These are phyloP conservation scores for Flexamia atlantica DNA, from an alignment of 2,888 invertebrate genomes.

Conservation along the genomic window DNA sequence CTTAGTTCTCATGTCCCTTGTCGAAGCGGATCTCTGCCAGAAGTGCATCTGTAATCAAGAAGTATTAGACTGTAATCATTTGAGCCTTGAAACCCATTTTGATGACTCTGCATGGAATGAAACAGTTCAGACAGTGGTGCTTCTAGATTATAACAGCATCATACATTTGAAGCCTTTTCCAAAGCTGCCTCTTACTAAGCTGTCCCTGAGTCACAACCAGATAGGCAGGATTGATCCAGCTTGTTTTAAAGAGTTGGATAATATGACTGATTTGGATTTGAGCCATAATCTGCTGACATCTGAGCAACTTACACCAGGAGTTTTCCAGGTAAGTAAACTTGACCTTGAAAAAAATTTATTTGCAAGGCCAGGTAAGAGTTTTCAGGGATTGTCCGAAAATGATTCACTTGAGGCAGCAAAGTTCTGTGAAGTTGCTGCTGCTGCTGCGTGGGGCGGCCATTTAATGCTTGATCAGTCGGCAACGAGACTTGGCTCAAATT, in stretches of 20 bases:
- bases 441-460: no score
- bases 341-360: no score
- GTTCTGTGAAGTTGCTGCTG: no score
- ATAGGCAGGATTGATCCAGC: conserved; percentile 80
- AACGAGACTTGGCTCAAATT: no score
- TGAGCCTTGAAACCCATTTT: conserved; percentile 77
- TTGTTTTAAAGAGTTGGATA: conserved; percentile 81
- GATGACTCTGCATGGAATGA: conserved; percentile 78
- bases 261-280: conserved; percentile 82
- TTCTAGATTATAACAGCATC: conserved; percentile 76
- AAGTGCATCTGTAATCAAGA: conserved; percentile 38
- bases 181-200: conserved; percentile 75
- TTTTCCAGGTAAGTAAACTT: conserved; percentile 84
- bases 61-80: conserved; percentile 8
- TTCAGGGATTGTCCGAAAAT: no score
- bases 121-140: conserved; percentile 61
- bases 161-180: conserved; percentile 78
- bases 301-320: conserved; percentile 79
- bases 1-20: neutral
- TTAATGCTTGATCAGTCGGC: no score
- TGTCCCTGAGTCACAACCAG: conserved; percentile 81
- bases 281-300: conserved; percentile 83
- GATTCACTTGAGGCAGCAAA: no score
- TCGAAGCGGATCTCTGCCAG: conserved; percentile 30
- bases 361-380: no score